phyloP scores from a whole-genome alignment of 2,797 vertebrate genomes.

The Limnodromus scolopaceus region DNA sequence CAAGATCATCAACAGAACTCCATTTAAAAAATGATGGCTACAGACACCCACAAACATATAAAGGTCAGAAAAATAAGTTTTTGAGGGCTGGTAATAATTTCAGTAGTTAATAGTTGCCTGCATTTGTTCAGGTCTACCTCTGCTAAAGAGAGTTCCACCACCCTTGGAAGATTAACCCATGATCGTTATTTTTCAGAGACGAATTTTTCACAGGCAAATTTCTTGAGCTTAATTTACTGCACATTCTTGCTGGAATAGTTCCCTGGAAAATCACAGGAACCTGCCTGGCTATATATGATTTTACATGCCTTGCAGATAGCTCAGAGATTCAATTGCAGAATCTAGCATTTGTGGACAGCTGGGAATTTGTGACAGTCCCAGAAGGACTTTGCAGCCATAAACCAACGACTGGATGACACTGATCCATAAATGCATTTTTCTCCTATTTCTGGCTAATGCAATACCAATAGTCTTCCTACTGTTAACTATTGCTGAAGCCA shows the following conservation, averaged over 20 bases:
- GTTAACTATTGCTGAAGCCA: constrained; percentile 60
- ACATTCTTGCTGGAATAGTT: constrained; percentile 40
- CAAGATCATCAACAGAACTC: background rate
- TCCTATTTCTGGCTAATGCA: constrained; percentile 54
- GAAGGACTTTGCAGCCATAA: constrained; percentile 50
- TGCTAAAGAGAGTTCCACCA: background rate
- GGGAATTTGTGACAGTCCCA: constrained; percentile 61
- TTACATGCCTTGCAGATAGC: constrained; percentile 34
- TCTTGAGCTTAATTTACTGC: constrained; percentile 46
- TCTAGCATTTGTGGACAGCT: background rate
- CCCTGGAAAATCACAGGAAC: constrained; percentile 2
- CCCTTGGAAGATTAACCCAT: background rate
- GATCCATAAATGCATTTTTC: constrained; percentile 53
- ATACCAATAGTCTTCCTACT: constrained; percentile 61
- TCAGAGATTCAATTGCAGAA: constrained; percentile 49
- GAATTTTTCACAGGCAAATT: constrained; percentile 5
- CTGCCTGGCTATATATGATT: background rate
- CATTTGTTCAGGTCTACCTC: background rate
- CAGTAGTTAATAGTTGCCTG: background rate
- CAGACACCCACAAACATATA: background rate
- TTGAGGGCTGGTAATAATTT: background rate
- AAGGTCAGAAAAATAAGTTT: background rate
- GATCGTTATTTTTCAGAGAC: background rate
- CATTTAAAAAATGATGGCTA: background rate
- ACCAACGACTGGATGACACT: constrained; percentile 52